Evolutionary conservation across 2,888 invertebrate genomes (phyloP).

Genomic region (Clostera curtula): DNA sequence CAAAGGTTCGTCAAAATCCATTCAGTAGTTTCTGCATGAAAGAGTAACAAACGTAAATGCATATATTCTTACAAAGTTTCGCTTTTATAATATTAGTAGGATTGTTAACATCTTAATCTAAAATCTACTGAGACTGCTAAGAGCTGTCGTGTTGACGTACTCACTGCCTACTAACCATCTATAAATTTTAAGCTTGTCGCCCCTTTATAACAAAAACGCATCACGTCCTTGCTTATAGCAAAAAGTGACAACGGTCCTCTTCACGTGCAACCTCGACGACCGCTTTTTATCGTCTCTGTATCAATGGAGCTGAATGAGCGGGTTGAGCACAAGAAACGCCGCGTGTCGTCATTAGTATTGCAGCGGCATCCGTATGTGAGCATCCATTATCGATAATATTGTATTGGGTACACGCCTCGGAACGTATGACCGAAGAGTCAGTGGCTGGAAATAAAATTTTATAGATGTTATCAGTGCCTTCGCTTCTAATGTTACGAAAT

Average conservation of each 20-base stretch:
- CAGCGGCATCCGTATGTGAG: constrained; percentile 56
- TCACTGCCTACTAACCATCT: neutral
- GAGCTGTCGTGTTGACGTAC: neutral
- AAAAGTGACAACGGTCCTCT: constrained; percentile 51
- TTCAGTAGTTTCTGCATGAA: no score
- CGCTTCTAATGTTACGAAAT: no score
- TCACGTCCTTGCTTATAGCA: constrained; percentile 54
- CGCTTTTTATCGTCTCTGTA: constrained; percentile 52
- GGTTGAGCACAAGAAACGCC: constrained; percentile 51
- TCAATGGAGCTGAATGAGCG: constrained; percentile 68
- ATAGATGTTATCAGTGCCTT: no score
- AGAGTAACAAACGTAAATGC: no score
- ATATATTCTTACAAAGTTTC: no score
- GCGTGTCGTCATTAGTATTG: constrained; percentile 71
- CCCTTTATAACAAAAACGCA: constrained; percentile 45
- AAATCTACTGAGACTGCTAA: neutral
- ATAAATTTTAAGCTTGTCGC: no score
- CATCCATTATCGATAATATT: constrained; percentile 70
- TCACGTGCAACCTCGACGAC: constrained; percentile 35
- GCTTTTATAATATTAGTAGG: no score
- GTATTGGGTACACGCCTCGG: constrained; percentile 56
- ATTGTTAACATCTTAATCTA: no score
- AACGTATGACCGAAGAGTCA: constrained; percentile 22
- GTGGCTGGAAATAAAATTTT: no score
- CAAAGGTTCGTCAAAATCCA: no score